Evolutionary conservation across 2,888 invertebrate genomes (phyloP).

Genomic region (Phortica okadai): DNA sequence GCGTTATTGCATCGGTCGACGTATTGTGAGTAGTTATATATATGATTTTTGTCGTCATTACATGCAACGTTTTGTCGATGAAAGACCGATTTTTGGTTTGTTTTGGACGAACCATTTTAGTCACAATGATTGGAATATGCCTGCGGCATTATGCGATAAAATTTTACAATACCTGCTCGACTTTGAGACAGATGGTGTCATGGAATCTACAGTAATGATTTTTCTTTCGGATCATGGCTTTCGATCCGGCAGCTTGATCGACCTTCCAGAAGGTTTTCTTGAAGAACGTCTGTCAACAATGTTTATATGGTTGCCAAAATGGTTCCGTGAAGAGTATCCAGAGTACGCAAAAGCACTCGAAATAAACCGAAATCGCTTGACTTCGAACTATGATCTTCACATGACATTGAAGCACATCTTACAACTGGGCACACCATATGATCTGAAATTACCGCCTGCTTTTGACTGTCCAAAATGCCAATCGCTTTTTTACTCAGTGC

Average conservation of each 20-base stretch:
- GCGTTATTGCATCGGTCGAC: constrained; percentile 79
- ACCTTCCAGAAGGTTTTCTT: constrained; percentile 82
- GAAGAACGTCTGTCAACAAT: constrained; percentile 86
- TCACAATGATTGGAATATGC: constrained; percentile 81
- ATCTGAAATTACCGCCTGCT: constrained; percentile 65
- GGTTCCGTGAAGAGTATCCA: constrained; percentile 79
- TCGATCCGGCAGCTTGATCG: constrained; percentile 82
- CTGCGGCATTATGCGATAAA: constrained; percentile 78
- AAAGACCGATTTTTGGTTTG: constrained; percentile 82
- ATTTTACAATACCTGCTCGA: constrained; percentile 79
- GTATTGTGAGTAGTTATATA: constrained; percentile 81
- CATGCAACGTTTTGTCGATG: constrained; percentile 79
- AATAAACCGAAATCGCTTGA: constrained; percentile 81
- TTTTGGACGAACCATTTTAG: constrained; percentile 88
- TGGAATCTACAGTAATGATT: constrained; percentile 80
- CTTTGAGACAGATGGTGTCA: constrained; percentile 78
- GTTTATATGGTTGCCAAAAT: constrained; percentile 82
- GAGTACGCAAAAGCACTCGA: constrained; percentile 78
- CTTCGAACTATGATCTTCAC: constrained; percentile 85
- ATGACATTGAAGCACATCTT: constrained; percentile 82
- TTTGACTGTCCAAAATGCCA: constrained; percentile 81
- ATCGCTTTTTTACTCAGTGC: constrained; percentile 80
- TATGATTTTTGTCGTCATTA: constrained; percentile 82
- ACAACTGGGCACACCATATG: constrained; percentile 74
- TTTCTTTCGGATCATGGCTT: constrained; percentile 87